Evolutionary conservation across 1,140 invertebrate species (phyloP), one percentile per base, ranked within the genome.

Genomic region (Trachelipus rathkii): DNA sequence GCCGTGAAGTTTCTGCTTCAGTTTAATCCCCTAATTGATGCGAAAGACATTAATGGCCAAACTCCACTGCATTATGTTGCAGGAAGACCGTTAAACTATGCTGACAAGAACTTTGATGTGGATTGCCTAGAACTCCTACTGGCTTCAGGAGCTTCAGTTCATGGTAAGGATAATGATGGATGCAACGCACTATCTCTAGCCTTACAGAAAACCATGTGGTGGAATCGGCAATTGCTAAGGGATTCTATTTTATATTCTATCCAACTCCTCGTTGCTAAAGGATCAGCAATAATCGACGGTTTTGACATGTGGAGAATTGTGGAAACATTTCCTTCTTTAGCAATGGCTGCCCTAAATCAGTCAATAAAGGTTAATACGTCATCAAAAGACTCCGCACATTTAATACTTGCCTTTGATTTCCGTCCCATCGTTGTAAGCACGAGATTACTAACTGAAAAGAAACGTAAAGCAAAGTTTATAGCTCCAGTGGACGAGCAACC

Each of bases 21-120:
- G 78, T 91, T 90, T 87, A 91, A 91, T 6, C 91, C 92, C 7
- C 90, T 93, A 81, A 91, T 95, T 0, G 94, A 95, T 83, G 88
- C 90, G 68, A 90, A 92, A 81, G 94, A 96, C 82, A 91, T 92
- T 77, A 94, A 94, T 81, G 94, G 94, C 0, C 95, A 95, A 83
- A 94, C 93, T 0, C 92, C 94, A 0, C 85, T 96, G 15, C 95
- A 96, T 83, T 88, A 95, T 69, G 93, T 93, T 6, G 93, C 93
- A 5, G 84, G 93, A 0, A 93, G 93, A 83, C 92, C 93, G 44
- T 84, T 93, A 21, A 92, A 91, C 0, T 89, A 91, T 77, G 77
- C 78, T 7, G 74, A 80, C 33, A 76, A 80, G 19, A 73, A 76
- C 23, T 80, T 80, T 71, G 79, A 80, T 46, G 77, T 74, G 13